Base-by-base conservation (phyloP, 2,797 vertebrate genomes). In the Diglossa cyanea region DNA sequence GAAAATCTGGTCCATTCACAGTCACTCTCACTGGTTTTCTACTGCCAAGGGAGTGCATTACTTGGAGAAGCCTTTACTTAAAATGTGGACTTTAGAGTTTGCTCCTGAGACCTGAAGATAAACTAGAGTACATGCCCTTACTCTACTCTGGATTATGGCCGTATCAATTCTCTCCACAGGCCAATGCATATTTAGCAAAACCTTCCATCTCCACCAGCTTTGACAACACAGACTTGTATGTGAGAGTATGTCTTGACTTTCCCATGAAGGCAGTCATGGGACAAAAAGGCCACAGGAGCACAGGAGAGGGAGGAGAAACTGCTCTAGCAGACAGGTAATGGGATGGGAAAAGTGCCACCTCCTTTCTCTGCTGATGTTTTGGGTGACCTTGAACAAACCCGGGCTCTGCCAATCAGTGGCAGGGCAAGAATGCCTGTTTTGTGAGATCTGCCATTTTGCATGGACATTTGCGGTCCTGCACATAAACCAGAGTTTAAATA, bases 281-380 rank as follows among this genome's bases (percentile, higher is more conserved):
- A 33, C 53, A 78, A 45, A 63, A 35, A 44, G 12, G 30, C 6
- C 2, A 21, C 7, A 12, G 33, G n/a, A 58, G 65, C n/a, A 47
- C 25, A 50, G 67, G 26, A 35, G 68, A 76, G 35, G 17, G 20
- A 55, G 8, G 7, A 16, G 44, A 19, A 84, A 17, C n/a, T 37
- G 33, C 42, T 76, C 19, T 6, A 20, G 26, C 44, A 53, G 31
- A 0, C 0, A 8, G 25, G 11, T 7, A 47, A 25, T 0, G 26
- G 14, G 35, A 68, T 92, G 35, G 0, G 1, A 24, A 48, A 92
- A 85, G 20, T 0, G 0, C 19, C 23, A 4, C 21, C 14, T 74
- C 23, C 61, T 25, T 48, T 40, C 51, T 33, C 57, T 45, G 65
- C 17, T 50, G 42, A 8, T 40, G 4, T 31, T 84, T 39, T 24